Percentiles rank a stretch among this genome's conserved stretches.
Evolutionary conservation across 1,140 invertebrate species (phyloP).

Genomic region (Ectropis grisescens): DNA sequence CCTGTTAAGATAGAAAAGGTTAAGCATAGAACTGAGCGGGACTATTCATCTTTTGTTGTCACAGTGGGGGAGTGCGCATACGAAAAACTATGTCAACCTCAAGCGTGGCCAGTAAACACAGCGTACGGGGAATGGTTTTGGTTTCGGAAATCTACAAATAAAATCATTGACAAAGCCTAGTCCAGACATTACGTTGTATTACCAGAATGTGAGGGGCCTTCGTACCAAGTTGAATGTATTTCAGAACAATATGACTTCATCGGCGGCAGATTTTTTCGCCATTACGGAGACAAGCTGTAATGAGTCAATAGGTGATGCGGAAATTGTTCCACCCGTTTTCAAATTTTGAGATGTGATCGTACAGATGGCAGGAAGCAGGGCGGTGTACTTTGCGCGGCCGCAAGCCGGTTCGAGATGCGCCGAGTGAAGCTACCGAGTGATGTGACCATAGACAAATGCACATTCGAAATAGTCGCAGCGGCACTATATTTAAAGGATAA

Average conservation of each 20-base stretch:
- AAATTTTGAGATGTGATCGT: neutral
- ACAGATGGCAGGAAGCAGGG: neutral
- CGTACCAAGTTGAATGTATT: neutral
- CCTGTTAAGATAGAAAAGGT: neutral
- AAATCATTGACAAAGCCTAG: neutral
- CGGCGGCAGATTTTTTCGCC: neutral
- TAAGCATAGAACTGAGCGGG: neutral
- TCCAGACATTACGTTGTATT: neutral
- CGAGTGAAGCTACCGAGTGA: neutral
- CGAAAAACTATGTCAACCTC: neutral
- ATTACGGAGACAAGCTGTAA: neutral
- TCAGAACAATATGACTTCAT: neutral
- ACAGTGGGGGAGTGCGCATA: neutral
- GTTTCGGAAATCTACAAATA: neutral
- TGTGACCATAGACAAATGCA: neutral
- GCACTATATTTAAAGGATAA: neutral
- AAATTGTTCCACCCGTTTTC: neutral
- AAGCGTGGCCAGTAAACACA: neutral
- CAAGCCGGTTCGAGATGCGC: neutral
- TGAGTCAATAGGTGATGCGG: neutral
- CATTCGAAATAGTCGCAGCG: constrained; percentile 1
- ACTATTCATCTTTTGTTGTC: neutral
- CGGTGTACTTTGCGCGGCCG: neutral
- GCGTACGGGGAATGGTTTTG: neutral
- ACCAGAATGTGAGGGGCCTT: neutral